Conservation (phyloP, 1,140 invertebrate species). For the Anastrepha obliqua region DNA sequence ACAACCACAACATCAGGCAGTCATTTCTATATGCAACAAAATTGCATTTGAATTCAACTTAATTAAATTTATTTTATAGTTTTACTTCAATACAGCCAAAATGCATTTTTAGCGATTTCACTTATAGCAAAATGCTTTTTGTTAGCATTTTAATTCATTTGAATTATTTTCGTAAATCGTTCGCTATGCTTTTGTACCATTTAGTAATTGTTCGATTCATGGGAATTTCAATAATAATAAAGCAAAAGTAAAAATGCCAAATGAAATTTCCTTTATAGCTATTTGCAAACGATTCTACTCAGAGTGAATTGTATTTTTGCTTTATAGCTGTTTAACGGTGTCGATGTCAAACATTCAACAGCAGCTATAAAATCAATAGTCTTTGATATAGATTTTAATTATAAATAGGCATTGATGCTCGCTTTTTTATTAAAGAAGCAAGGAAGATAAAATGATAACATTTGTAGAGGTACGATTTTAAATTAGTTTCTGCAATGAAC, state of each 20-base stretch:
- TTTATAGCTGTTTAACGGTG: constrained; percentile 49
- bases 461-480: too few relatives aligned
- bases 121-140: constrained; percentile 37
- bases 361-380: constrained; percentile 39
- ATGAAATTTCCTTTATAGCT: constrained; percentile 44
- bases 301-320: not conserved
- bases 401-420: constrained; percentile 28
- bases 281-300: not conserved
- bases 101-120: not conserved
- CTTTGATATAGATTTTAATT: constrained; percentile 51
- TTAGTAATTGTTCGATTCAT: constrained; percentile 19
- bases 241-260: not conserved
- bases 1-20: not conserved
- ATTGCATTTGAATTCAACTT: constrained; percentile 45
- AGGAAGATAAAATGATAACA: too few relatives aligned
- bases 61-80: constrained; percentile 51
- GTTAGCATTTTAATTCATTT: constrained; percentile 58
- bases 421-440: not conserved
- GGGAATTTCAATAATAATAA: constrained; percentile 47
- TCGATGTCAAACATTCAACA: constrained; percentile 9
- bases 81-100: not conserved
- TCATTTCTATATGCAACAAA: constrained; percentile 30
- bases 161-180: constrained; percentile 70
- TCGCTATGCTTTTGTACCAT: constrained; percentile 12
- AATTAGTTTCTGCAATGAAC: too few relatives aligned